Evolutionary conservation across 2,888 invertebrate genomes (phyloP).

Genomic region (Meteorus cinctellus): DNA sequence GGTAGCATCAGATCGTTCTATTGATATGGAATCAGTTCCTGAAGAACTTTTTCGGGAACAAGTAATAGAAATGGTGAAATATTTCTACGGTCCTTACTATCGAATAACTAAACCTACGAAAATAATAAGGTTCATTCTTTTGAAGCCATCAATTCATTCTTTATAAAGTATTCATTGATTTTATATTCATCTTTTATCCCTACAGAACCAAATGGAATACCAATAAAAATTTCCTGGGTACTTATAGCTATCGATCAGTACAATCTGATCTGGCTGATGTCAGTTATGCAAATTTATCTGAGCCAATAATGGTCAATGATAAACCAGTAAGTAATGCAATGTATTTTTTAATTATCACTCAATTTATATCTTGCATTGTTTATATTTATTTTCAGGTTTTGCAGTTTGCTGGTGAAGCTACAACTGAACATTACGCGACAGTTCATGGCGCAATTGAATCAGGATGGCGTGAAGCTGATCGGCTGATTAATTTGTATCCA

Average conservation of each 20-base stretch:
- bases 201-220: conserved; percentile 75
- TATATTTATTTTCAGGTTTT: conserved; percentile 72
- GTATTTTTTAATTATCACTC: too few relatives aligned
- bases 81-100: conserved; percentile 74
- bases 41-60: conserved; percentile 74
- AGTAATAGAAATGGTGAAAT: conserved; percentile 73
- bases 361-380: too few relatives aligned
- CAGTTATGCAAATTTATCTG: conserved; percentile 75
- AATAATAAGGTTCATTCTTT: conserved; percentile 73
- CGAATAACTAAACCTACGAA: conserved; percentile 74
- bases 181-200: too few relatives aligned
- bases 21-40: conserved; percentile 77
- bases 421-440: conserved; percentile 77
- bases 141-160: not conserved
- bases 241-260: conserved; percentile 80
- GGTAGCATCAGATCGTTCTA: conserved; percentile 78
- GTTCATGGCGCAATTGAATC: conserved; percentile 83
- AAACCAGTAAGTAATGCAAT: conserved; percentile 60
- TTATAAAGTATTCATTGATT: too few relatives aligned
- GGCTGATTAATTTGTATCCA: conserved; percentile 70
- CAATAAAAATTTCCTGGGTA: conserved; percentile 82
- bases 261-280: conserved; percentile 74
- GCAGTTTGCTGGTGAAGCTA: conserved; percentile 81
- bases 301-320: conserved; percentile 72
- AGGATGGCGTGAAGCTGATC: conserved; percentile 82